phyloP scores from a whole-genome alignment of 2,113 vertebrate species.

The Upupa epops region DNA sequence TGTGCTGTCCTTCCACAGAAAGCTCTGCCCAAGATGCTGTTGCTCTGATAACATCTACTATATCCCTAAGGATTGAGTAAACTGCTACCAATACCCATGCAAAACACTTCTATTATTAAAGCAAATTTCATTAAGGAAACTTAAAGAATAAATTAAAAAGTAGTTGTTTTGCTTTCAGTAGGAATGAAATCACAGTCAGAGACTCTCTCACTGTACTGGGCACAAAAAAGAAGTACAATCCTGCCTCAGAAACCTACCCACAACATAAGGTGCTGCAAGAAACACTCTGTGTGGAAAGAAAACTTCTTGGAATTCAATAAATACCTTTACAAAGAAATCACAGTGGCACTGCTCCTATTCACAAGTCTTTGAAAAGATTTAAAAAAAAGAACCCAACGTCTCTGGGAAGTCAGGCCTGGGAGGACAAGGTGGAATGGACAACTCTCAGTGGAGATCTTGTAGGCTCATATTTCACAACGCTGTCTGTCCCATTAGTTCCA shows the following conservation, averaged over 20 bases:
- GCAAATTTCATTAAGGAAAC: not conserved
- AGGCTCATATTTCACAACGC: constrained; percentile 63
- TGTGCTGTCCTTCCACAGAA: not conserved
- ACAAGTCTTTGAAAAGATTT: not conserved
- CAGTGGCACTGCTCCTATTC: not conserved
- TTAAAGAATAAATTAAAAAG: not conserved
- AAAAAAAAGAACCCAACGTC: not conserved
- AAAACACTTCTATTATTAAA: not conserved
- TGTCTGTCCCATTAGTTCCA: constrained; percentile 70
- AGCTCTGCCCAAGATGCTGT: not conserved
- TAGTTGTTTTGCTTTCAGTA: not conserved
- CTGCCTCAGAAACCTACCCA: not conserved
- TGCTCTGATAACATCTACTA: not conserved
- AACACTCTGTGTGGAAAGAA: not conserved
- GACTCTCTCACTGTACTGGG: not conserved
- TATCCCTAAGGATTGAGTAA: not conserved
- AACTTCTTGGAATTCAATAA: not conserved
- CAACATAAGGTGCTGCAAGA: not conserved
- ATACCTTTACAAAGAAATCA: not conserved
- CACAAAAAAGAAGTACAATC: not conserved
- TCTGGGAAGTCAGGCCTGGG: constrained; percentile 26
- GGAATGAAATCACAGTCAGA: not conserved
- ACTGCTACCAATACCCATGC: not conserved
- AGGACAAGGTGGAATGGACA: constrained; percentile 27
- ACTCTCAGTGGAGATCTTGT: constrained; percentile 38